Conservation (phyloP, 92 coral and sea anemone species). For the Porites cylindrica region DNA sequence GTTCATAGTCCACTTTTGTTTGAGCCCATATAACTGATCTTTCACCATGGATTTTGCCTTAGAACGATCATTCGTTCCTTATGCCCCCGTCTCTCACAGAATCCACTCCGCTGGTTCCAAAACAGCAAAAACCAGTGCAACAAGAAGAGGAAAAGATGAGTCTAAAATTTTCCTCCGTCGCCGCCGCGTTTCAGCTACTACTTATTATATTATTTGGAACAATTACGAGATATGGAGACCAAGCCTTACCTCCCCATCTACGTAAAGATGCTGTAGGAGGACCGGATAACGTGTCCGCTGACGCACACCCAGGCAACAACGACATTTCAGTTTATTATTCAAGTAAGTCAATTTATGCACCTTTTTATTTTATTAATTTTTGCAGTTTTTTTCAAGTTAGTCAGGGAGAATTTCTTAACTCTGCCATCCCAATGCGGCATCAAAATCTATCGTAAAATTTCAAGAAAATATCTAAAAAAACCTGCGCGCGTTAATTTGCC, state of each 20-base stretch:
- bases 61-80: neutral
- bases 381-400: too few relatives aligned
- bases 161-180: constrained; percentile 72
- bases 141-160: constrained; percentile 9
- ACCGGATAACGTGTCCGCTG: constrained; percentile 2
- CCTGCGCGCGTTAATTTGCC: too few relatives aligned
- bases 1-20: too few relatives aligned
- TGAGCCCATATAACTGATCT: too few relatives aligned
- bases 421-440: too few relatives aligned
- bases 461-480: too few relatives aligned
- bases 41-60: neutral
- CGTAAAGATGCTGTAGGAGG: neutral
- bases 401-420: too few relatives aligned
- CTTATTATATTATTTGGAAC: constrained; percentile 71
- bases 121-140: neutral
- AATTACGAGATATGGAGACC: constrained; percentile 76
- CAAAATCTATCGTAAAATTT: too few relatives aligned
- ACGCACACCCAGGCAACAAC: constrained; percentile 23
- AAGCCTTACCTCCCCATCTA: constrained; percentile 55
- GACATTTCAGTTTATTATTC: constrained; percentile 68
- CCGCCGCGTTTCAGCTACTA: constrained; percentile 65
- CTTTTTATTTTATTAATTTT: too few relatives aligned
- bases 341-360: constrained; percentile 52
- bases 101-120: constrained; percentile 7
- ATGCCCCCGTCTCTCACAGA: neutral